phyloP scores from a whole-genome alignment of 1,140 invertebrate species.

The Trypoxylus dichotomus region DNA sequence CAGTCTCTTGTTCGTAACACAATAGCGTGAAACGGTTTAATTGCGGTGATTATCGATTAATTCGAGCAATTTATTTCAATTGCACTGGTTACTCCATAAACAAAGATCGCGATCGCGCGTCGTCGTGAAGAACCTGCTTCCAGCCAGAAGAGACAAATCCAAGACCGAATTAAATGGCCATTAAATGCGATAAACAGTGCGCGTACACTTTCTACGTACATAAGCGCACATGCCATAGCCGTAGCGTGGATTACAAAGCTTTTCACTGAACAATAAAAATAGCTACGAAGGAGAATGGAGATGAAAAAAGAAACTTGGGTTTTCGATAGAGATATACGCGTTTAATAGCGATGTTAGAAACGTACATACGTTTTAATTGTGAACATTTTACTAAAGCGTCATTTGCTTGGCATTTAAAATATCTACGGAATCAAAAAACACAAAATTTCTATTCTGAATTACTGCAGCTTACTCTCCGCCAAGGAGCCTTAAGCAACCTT shows the following conservation, averaged over 20 bases:
- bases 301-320: slow-evolving; percentile 8
- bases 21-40: slow-evolving; percentile 1
- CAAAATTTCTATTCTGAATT: too few species aligned
- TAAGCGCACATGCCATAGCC: background rate
- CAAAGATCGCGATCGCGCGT: background rate
- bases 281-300: background rate
- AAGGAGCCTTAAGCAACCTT: too few species aligned
- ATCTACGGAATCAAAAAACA: too few species aligned
- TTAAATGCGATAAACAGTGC: slow-evolving; percentile 13
- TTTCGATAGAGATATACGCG: background rate
- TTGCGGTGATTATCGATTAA: background rate
- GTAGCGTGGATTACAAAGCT: background rate
- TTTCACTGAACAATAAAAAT: slow-evolving; percentile 23
- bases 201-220: background rate
- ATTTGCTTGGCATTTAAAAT: too few species aligned
- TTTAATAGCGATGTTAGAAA: background rate
- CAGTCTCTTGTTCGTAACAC: background rate
- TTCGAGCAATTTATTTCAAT: background rate
- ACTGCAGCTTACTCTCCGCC: too few species aligned
- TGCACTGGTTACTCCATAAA: background rate
- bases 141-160: background rate
- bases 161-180: background rate
- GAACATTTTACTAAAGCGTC: too few species aligned
- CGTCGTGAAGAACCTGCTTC: background rate
- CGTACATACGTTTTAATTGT: background rate